phyloP scores from a whole-genome alignment of 2,113 vertebrate genomes.

The Prunella fulvescens region DNA sequence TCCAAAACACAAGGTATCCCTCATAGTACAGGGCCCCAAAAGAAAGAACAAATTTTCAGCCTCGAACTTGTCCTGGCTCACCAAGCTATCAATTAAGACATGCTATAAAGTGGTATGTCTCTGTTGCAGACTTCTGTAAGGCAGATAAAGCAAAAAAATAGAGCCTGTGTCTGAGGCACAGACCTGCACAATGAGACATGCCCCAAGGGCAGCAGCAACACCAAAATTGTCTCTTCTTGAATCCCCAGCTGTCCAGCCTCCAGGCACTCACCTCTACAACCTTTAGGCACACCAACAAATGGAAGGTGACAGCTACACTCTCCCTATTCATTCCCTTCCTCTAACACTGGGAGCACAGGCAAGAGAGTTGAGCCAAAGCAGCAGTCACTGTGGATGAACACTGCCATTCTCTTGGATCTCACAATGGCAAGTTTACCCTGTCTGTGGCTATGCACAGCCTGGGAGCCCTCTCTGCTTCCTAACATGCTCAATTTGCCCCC shows the following conservation, averaged over 20 bases:
- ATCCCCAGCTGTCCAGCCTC: slow-evolving; percentile 23
- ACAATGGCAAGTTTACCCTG: not conserved
- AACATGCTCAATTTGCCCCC: not conserved
- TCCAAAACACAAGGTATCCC: not conserved
- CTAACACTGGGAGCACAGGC: not conserved
- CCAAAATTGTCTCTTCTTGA: not conserved
- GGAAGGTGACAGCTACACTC: not conserved
- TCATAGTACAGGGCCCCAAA: not conserved
- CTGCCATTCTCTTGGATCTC: not conserved
- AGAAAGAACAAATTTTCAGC: not conserved
- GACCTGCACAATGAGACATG: not conserved
- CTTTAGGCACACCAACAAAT: not conserved
- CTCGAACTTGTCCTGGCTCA: not conserved
- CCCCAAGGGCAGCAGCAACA: not conserved
- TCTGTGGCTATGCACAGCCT: not conserved
- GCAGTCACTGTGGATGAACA: fast-evolving
- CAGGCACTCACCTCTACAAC: slow-evolving; percentile 3
- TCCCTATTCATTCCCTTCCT: not conserved
- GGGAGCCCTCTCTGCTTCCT: not conserved
- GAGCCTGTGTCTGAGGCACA: not conserved
- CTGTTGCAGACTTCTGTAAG: not conserved
- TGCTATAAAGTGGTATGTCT: not conserved
- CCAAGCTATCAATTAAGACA: not conserved
- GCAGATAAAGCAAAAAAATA: not conserved
- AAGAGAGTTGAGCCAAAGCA: not conserved